Conservation (phyloP, 1,140 invertebrate species). For the Drosophila rufa region DNA sequence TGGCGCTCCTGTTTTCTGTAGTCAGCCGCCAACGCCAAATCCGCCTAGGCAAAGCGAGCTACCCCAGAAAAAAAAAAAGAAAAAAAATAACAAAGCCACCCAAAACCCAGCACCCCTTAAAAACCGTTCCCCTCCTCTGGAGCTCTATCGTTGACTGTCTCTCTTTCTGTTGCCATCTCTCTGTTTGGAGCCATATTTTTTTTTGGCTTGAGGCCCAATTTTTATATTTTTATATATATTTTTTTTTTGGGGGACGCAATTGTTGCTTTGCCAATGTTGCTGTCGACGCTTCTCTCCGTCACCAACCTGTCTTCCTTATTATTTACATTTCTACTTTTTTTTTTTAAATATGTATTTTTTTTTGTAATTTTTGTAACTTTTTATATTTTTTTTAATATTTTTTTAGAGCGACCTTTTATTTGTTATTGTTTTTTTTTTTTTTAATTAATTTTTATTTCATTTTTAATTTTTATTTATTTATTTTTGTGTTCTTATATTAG, state of each 20-base stretch:
- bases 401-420: too few species aligned
- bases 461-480: too few species aligned
- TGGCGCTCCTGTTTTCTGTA: slow-evolving; percentile 66
- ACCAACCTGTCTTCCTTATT: neutral
- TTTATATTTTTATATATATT: slow-evolving; percentile 33
- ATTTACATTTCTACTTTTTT: neutral
- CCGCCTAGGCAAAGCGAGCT: slow-evolving; percentile 53
- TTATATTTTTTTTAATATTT: slow-evolving; percentile 15
- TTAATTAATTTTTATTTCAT: too few species aligned
- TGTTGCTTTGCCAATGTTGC: slow-evolving; percentile 24
- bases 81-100: neutral
- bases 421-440: too few species aligned
- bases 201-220: slow-evolving; percentile 52
- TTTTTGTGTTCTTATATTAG: too few species aligned
- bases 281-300: slow-evolving; percentile 57
- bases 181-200: slow-evolving; percentile 57
- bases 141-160: slow-evolving; percentile 22
- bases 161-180: slow-evolving; percentile 19
- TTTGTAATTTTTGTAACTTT: slow-evolving; percentile 1
- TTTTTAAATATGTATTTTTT: slow-evolving; percentile 3
- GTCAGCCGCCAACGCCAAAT: slow-evolving; percentile 75
- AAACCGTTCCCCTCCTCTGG: neutral
- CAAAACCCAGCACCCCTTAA: slow-evolving; percentile 21
- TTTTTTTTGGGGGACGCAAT: slow-evolving; percentile 19
- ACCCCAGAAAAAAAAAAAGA: neutral